Conservation (phyloP, 1,140 invertebrate genomes). For the Zeugodacus cucurbitae region DNA sequence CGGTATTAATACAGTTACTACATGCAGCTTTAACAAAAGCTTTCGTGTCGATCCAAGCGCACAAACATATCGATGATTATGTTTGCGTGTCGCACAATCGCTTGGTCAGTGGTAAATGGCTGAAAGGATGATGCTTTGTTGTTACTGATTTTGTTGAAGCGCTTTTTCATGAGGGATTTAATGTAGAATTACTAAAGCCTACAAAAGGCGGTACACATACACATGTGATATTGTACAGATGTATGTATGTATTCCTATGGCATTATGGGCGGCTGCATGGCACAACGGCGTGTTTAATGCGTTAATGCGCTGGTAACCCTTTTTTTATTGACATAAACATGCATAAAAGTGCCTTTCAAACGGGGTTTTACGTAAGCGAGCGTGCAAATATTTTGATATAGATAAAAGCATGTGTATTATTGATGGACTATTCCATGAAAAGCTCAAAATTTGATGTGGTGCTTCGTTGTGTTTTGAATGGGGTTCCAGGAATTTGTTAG, state of each 20-base stretch:
- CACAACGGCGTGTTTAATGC: not conserved
- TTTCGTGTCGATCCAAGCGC: not conserved
- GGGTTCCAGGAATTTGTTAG: too few relatives aligned
- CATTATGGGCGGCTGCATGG: not conserved
- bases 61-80: not conserved
- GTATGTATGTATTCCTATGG: not conserved
- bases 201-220: not conserved
- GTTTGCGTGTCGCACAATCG: not conserved
- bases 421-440: too few relatives aligned
- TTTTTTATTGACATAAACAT: not conserved
- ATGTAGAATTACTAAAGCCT: not conserved
- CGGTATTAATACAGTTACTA: not conserved
- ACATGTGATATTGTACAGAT: not conserved
- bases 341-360: not conserved
- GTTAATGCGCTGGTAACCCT: not conserved
- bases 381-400: not conserved
- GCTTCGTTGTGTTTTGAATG: too few relatives aligned
- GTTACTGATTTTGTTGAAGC: not conserved
- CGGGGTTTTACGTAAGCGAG: not conserved
- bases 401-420: not conserved
- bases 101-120: not conserved
- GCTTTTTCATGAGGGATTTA: not conserved
- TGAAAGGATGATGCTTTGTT: not conserved
- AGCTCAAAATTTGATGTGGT: too few relatives aligned
- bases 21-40: not conserved